Base-by-base conservation (phyloP, 2,797 vertebrate species). In the Chromobotia macracanthus region DNA sequence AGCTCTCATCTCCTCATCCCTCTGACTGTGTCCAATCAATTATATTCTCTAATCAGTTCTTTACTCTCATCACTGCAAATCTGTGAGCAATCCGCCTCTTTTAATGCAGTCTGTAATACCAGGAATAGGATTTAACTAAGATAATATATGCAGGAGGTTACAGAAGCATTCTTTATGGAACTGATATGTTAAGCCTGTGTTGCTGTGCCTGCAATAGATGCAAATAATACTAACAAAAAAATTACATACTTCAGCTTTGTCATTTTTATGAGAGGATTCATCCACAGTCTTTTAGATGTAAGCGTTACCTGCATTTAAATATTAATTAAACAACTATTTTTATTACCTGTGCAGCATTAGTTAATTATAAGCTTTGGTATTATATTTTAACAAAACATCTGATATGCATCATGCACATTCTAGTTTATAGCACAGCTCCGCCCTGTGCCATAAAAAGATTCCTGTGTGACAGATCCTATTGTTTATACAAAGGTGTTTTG, bases 11-110 rank as follows among this genome's bases (percentile, higher is more conserved):
- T 89, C 87, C 87, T 89, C 88, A 89, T 92, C 90, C 84, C 88
- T 92, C 89, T 81, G 69, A 82, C 92, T 87, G 78, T 91, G 88
- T 88, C 90, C 88, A 94, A 94, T 93, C 91, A 91, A 93, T 93
- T 94, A 91, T 89, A 89, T 90, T 90, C 90, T 89, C 87, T 92
- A 93, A 93, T 94, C 89, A 90, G 82, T 88, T 86, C 87, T 89
- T 87, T 89, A 87, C 88, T 84, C 83, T 88, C 88, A 87, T 82
- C 77, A 90, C 85, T 86, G 89, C 87, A 88, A 88, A 90, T 85
- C 86, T 88, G 87, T n/a, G 46, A 79, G 69, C 85, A 83, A 85
- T 74, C 76, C 65, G 8, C 75, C 71, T 61, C 61, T 82, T 84
- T 84, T 82, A 79, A 86, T 85, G 55, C 65, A 28, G 38, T 48